These are phyloP conservation scores for Danio albolineatus DNA, from an alignment of 2,797 vertebrate genomes.

Conservation along the genomic window DNA sequence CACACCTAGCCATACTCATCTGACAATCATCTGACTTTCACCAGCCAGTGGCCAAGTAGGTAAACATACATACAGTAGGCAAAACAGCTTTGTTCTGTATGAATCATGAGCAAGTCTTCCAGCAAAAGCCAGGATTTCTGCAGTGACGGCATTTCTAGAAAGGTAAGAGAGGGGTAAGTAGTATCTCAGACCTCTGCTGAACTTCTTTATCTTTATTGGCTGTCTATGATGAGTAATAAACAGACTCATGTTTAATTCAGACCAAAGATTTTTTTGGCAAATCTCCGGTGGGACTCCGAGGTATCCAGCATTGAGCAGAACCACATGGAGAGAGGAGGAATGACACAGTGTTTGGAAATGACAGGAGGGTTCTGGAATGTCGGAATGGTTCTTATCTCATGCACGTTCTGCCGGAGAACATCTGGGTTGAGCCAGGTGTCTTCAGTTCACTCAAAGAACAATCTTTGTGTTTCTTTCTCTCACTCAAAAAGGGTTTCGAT, in stretches of 20 bases:
- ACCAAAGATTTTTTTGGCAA: slow-evolving; percentile 54
- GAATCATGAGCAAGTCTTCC: slow-evolving; percentile 13
- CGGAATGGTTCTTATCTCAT: slow-evolving; percentile 65
- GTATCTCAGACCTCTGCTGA: slow-evolving; percentile 7
- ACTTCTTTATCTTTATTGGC: slow-evolving; percentile 28
- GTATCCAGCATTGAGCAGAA: slow-evolving; percentile 32
- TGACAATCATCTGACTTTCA: slow-evolving; percentile 49
- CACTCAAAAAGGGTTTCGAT: slow-evolving; percentile 1
- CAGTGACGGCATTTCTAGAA: background rate
- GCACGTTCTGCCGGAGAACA: slow-evolving; percentile 36
- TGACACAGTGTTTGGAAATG: slow-evolving; percentile 37
- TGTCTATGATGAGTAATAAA: slow-evolving; percentile 27
- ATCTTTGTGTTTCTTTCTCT: slow-evolving; percentile 10
- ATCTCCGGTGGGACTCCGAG: slow-evolving; percentile 34
- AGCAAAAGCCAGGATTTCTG: slow-evolving; percentile 28
- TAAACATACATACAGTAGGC: background rate
- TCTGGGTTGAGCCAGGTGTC: slow-evolving; percentile 60
- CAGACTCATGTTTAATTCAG: slow-evolving; percentile 27
- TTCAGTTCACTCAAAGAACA: slow-evolving; percentile 27
- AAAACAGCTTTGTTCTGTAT: slow-evolving; percentile 9
- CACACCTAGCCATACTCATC: background rate
- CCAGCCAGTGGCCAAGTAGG: slow-evolving; percentile 23
- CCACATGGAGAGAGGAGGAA: slow-evolving; percentile 42
- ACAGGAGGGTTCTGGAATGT: slow-evolving; percentile 43
- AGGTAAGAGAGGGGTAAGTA: background rate